Evolutionary conservation across 2,888 invertebrate genomes (phyloP), one percentile per base, ranked within the genome.

Genomic region (Caenorhabditis zanzibari): DNA sequence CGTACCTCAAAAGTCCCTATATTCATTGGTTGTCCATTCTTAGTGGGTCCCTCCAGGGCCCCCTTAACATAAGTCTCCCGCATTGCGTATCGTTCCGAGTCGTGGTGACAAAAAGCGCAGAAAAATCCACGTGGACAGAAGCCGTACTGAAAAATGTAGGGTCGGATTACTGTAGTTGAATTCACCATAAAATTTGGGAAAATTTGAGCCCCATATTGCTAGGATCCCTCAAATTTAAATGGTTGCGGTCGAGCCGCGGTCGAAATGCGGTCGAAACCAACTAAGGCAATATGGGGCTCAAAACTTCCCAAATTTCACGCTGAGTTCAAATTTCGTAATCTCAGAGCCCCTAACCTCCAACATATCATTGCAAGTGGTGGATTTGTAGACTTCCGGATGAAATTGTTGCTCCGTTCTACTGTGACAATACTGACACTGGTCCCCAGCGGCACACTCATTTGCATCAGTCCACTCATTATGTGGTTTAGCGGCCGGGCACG

Each of bases 371-470:
- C 99, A 99, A 94, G 98, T 98, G 89, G 98, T 98, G 89, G 97
- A 97, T 94, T 99, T 99, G 94, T 99, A 99, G 91, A 99, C 98
- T 95, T 99, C 98, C 0, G 98, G 98, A 94, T 99, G 98, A 94
- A 99, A 99, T 94, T 99, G 98, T 93, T 99, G 98, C 93, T 99
- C 98, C 19, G 98, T 99, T 91, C 98, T 95, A 54, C 98, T 98
- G 93, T 99, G 98, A 93, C 98, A 99, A 94, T 98, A 98, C 47
- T 96, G 95, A 93, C 98, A 99, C 85, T 95, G 95, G 93, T 99
- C 98, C 1, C 97, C 97, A 80, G 95, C 95, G 92, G 98, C 98
- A 93, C 99, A 99, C 93, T 96, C 96, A 73, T 96, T 96, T 2
- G 98, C 98, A 93, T 99, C 98, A 58, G 97, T 97, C 99, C 99